Conservation (phyloP, 2,797 vertebrate species). For the Enteromius argenteus region DNA sequence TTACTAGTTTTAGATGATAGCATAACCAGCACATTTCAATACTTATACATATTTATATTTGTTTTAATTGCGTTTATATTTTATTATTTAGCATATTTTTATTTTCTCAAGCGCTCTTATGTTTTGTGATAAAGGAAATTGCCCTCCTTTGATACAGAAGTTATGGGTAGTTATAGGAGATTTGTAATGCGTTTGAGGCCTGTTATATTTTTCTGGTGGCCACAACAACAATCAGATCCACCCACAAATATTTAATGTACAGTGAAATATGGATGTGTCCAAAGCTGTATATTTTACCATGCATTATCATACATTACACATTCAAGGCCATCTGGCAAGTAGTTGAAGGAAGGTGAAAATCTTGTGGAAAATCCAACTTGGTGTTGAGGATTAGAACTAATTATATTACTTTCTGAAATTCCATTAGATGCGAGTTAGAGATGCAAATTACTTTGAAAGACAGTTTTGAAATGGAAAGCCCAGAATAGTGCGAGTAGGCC, state of each 20-base stretch:
- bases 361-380: conserved; percentile 25
- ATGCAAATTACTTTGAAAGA: conserved; percentile 5
- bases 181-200: conserved; percentile 25
- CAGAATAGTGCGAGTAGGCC: not conserved
- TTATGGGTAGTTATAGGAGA: conserved; percentile 1
- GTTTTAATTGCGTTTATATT: not conserved
- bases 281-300: conserved; percentile 48
- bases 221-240: conserved; percentile 26
- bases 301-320: conserved; percentile 40
- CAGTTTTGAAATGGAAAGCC: not conserved
- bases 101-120: not conserved
- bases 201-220: conserved; percentile 12
- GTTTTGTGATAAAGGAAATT: conserved; percentile 20
- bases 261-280: conserved; percentile 49
- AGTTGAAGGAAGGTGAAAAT: conserved; percentile 16
- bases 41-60: not conserved
- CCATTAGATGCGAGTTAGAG: conserved; percentile 15
- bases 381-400: conserved; percentile 7
- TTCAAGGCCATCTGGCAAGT: conserved; percentile 39
- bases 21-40: not conserved
- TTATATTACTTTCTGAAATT: conserved; percentile 25
- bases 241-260: conserved; percentile 43
- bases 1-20: not conserved
- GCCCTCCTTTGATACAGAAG: not conserved
- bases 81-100: conserved; percentile 9